phyloP scores from a whole-genome alignment of 2,888 invertebrate genomes.

The Sylvicola cinctus region DNA sequence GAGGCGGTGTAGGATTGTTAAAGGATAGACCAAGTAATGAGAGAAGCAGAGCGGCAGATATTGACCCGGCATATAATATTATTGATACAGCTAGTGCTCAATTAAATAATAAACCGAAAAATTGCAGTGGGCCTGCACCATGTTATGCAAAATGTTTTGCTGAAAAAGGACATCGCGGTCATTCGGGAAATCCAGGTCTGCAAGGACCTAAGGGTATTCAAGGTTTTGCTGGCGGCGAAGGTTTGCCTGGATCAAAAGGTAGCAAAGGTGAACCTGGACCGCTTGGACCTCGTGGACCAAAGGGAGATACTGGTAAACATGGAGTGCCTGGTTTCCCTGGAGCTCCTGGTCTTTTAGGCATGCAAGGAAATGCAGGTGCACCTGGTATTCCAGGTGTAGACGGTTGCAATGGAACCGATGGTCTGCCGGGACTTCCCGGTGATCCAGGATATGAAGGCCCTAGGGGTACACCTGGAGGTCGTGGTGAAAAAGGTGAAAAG shows the following conservation, averaged over 20 bases:
- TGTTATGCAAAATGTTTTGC: slow-evolving; percentile 76
- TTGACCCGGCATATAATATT: slow-evolving; percentile 20
- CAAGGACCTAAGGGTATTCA: slow-evolving; percentile 53
- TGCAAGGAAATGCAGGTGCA: slow-evolving; percentile 29
- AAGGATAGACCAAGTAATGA: slow-evolving; percentile 8
- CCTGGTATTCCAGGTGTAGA: slow-evolving; percentile 75
- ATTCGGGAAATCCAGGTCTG: slow-evolving; percentile 49
- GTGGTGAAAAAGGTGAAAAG: slow-evolving; percentile 39
- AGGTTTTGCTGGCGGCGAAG: slow-evolving; percentile 69
- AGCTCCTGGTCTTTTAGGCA: slow-evolving; percentile 26
- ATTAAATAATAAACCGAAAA: slow-evolving; percentile 27
- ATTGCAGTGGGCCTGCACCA: slow-evolving; percentile 44
- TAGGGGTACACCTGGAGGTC: slow-evolving; percentile 38
- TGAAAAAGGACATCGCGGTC: slow-evolving; percentile 65
- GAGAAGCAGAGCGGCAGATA: slow-evolving; percentile 12
- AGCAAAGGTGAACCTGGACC: slow-evolving; percentile 73
- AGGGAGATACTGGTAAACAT: slow-evolving; percentile 67
- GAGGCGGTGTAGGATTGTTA: slow-evolving; percentile 9
- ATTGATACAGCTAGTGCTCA: slow-evolving; percentile 17
- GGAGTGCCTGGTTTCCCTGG: slow-evolving; percentile 80
- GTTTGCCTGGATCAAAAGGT: slow-evolving; percentile 71
- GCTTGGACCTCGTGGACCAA: slow-evolving; percentile 58
- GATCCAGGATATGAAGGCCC: slow-evolving; percentile 50
- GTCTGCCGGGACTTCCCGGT: slow-evolving; percentile 51
- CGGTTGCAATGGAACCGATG: slow-evolving; percentile 93